phyloP scores from a whole-genome alignment of 2,797 vertebrate genomes.

The Nasua narica region DNA sequence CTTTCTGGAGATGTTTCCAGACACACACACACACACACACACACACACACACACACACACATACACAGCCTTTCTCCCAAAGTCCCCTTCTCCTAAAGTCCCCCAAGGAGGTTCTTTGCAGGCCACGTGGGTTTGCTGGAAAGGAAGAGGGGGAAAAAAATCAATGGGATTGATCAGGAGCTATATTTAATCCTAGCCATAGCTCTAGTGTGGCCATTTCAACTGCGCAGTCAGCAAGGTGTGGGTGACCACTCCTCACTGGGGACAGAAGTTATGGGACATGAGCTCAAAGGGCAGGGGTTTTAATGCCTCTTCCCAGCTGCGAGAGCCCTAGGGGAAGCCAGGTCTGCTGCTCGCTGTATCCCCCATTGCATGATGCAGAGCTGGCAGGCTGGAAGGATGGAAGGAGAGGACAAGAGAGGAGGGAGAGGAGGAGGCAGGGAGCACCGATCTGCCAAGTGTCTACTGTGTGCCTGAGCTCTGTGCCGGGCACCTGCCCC shows the following conservation, averaged over 20 bases:
- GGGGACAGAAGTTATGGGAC: not conserved
- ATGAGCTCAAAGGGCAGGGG: not conserved
- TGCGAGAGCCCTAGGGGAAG: not conserved
- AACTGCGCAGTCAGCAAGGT: not conserved
- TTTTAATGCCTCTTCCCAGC: not conserved
- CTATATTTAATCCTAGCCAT: not conserved
- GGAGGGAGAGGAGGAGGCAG: not conserved
- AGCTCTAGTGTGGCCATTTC: not conserved
- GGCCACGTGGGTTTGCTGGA: not conserved
- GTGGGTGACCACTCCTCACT: not conserved
- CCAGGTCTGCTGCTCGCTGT: not conserved
- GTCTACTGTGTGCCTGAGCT: not conserved
- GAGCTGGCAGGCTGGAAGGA: not conserved
- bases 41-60: not conserved
- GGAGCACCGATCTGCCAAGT: not conserved
- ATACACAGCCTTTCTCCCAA: not conserved
- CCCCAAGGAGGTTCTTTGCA: not conserved
- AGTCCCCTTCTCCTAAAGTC: not conserved
- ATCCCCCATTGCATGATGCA: rapidly evolving
- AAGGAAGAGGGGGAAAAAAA: not conserved
- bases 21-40: not conserved
- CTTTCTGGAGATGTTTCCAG: not conserved
- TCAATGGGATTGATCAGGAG: constrained; percentile 38
- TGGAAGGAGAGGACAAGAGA: not conserved
- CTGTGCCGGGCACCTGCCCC: not conserved